Percentiles rank a stretch among this genome's conserved stretches.
Evolutionary conservation across 2,797 vertebrate genomes (phyloP).

Genomic region (Garrulus glandarius): DNA sequence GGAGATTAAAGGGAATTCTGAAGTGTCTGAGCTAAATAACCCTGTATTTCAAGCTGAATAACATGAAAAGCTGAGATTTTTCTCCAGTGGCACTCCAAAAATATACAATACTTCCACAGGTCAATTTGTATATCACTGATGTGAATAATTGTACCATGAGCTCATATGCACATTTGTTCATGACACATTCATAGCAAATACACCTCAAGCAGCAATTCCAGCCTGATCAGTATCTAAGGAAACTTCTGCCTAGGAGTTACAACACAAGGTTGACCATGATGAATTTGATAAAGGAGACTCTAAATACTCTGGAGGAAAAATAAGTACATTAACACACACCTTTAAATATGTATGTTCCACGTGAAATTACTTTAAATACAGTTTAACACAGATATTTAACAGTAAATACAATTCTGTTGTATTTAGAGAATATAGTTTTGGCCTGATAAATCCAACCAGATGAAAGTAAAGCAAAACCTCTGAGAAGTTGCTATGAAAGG

Average conservation of each 20-base stretch:
- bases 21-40: not conserved
- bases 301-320: not conserved
- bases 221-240: not conserved
- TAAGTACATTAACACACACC: not conserved
- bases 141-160: not conserved
- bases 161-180: not conserved
- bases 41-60: not conserved
- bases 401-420: not conserved
- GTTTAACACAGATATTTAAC: not conserved
- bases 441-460: not conserved
- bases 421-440: not conserved
- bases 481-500: not conserved
- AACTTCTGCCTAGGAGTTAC: not conserved
- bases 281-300: not conserved
- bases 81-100: not conserved
- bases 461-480: not conserved
- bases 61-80: not conserved
- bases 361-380: not conserved
- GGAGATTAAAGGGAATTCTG: slow-evolving; percentile 5
- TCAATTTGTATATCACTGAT: not conserved
- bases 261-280: not conserved
- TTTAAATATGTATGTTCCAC: not conserved
- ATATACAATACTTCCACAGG: not conserved
- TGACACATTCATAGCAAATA: not conserved
- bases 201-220: not conserved